A percentile compares a stretch with the other conserved stretches of the same genome.
Evolutionary conservation across 1,140 invertebrate genomes (phyloP).

Genomic region (Lasaia peninsularis): DNA sequence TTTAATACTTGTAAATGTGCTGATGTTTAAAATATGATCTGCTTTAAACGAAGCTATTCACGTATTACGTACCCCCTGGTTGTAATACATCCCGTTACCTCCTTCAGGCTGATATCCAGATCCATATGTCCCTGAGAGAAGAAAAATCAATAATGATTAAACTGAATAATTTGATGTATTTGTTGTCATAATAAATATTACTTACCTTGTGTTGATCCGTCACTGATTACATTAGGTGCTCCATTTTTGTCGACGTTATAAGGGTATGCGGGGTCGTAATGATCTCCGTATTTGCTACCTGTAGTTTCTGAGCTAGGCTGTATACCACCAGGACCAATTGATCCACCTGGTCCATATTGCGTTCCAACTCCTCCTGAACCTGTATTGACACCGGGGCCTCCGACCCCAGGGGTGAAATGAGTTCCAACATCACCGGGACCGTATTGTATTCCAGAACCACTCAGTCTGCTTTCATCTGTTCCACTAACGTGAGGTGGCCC

Average conservation of each 20-base stretch:
- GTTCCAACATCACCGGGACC: constrained; percentile 19
- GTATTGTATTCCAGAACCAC: constrained; percentile 24
- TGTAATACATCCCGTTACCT: neutral
- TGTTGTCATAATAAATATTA: neutral
- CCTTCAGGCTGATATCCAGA: no score
- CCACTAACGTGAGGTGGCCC: constrained; percentile 11
- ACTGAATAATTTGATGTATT: neutral
- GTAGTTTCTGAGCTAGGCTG: constrained; percentile 9
- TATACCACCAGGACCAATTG: constrained; percentile 12
- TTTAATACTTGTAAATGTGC: no score
- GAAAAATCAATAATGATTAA: neutral
- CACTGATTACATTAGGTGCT: neutral
- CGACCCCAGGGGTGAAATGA: no score
- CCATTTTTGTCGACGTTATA: neutral
- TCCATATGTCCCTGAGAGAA: no score
- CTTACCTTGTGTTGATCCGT: neutral
- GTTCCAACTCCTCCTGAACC: constrained; percentile 17
- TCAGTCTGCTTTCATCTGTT: neutral
- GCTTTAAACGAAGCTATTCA: no score
- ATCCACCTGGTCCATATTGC: neutral
- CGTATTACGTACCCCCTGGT: constrained; percentile 17
- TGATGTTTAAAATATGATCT: no score
- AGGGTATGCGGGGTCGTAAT: neutral
- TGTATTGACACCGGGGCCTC: constrained; percentile 19
- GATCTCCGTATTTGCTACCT: neutral